Evolutionary conservation across 2,797 vertebrate species (phyloP).

Genomic region (Halcyon smyrnensis): DNA sequence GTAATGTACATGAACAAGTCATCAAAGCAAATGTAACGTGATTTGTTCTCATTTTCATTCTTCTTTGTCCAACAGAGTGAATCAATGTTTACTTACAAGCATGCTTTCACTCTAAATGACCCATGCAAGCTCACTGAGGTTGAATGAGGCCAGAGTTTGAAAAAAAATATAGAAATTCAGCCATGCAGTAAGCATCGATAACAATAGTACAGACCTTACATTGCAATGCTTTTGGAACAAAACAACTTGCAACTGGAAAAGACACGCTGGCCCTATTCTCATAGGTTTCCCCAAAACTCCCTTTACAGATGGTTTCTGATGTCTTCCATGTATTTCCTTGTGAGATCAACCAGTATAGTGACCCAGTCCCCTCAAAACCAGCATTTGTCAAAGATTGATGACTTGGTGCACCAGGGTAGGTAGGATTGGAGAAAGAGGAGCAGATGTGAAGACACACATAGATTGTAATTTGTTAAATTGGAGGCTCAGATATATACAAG

Average conservation of each 20-base stretch:
- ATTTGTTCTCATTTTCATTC: constrained; percentile 54
- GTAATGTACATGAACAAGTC: neutral
- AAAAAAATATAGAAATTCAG: neutral
- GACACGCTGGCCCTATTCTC: neutral
- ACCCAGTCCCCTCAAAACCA: neutral
- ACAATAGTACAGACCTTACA: neutral
- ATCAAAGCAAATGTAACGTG: constrained; percentile 27
- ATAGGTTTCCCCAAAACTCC: neutral
- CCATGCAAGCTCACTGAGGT: constrained; percentile 47
- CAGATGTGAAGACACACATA: neutral
- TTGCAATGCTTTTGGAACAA: neutral
- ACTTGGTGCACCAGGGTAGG: neutral
- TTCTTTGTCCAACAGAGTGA: constrained; percentile 35
- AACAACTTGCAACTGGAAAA: neutral
- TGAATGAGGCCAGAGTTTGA: constrained; percentile 52
- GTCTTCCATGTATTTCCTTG: neutral
- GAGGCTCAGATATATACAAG: neutral
- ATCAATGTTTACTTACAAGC: constrained; percentile 58
- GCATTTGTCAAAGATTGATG: neutral
- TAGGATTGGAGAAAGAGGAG: neutral
- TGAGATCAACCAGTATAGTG: neutral
- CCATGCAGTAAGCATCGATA: neutral
- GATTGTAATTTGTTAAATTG: neutral
- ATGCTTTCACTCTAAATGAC: constrained; percentile 54
- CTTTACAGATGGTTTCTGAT: neutral